Evolutionary conservation across 2,113 vertebrate species (phyloP).

Genomic region (Cololabis saira): DNA sequence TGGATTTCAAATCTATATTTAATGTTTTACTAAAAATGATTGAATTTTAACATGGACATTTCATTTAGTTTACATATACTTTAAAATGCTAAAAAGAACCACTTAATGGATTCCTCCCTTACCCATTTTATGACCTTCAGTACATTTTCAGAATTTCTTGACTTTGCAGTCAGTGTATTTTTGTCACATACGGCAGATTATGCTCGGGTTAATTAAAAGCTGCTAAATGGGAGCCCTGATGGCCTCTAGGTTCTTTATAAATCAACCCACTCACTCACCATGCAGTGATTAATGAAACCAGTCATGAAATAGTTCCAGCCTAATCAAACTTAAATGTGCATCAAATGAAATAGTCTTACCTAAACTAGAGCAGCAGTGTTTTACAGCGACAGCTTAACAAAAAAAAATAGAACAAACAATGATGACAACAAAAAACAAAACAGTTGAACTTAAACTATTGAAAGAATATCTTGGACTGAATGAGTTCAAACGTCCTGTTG

Average conservation of each 20-base stretch:
- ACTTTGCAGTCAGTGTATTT: constrained; percentile 43
- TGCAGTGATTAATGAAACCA: constrained; percentile 70
- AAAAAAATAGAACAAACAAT: constrained; percentile 6
- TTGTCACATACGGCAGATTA: constrained; percentile 48
- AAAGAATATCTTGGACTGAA: background rate
- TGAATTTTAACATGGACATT: too few relatives aligned
- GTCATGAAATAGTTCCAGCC: constrained; percentile 68
- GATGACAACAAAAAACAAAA: constrained; percentile 9
- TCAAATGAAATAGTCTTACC: constrained; percentile 63
- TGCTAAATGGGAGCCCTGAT: constrained; percentile 66
- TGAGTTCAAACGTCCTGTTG: too few relatives aligned
- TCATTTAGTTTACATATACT: too few relatives aligned
- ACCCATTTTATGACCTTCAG: background rate
- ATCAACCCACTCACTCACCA: constrained; percentile 49
- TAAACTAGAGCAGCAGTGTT: constrained; percentile 40
- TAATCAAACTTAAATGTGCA: constrained; percentile 65
- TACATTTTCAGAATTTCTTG: constrained; percentile 36
- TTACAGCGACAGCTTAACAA: constrained; percentile 16
- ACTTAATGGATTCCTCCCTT: too few relatives aligned
- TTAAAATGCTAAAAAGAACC: too few relatives aligned
- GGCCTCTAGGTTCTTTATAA: constrained; percentile 64
- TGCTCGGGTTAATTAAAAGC: constrained; percentile 70
- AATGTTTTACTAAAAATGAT: too few relatives aligned
- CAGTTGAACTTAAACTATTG: background rate
- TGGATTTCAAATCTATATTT: too few relatives aligned